Evolutionary conservation across 2,888 invertebrate species (phyloP).

Genomic region (Caenorhabditis sinica): DNA sequence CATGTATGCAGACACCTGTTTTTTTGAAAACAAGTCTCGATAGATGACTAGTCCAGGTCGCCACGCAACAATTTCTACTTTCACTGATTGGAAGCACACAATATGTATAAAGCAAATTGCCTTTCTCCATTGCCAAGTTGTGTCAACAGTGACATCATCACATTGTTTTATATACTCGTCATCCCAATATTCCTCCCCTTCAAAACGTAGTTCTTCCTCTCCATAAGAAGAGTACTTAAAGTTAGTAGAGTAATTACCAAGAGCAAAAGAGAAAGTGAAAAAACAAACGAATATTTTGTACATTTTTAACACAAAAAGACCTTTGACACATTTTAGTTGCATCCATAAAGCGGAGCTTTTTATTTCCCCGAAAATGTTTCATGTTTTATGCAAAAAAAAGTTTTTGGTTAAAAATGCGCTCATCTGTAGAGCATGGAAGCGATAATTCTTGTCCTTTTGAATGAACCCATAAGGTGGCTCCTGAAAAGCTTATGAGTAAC

Average conservation of each 20-base stretch:
- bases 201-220: constrained; percentile 1
- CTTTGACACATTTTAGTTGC: too few relatives aligned
- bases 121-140: constrained; percentile 6
- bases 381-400: constrained; percentile 34
- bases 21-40: constrained; percentile 25
- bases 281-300: not conserved
- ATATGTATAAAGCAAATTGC: constrained; percentile 26
- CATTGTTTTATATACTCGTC: constrained; percentile 9
- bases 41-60: constrained; percentile 47
- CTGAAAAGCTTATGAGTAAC: constrained; percentile 24
- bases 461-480: constrained; percentile 63
- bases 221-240: not conserved
- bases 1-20: constrained; percentile 16
- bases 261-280: not conserved
- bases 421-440: constrained; percentile 16
- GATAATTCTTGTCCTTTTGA: constrained; percentile 54
- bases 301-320: not conserved
- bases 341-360: not conserved
- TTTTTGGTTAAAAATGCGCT: not conserved
- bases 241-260: not conserved
- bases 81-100: not conserved
- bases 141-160: not conserved
- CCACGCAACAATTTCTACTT: constrained; percentile 48
- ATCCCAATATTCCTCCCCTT: constrained; percentile 15
- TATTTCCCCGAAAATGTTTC: not conserved